A percentile compares a stretch with the other conserved stretches of the same genome.
Evolutionary conservation across 2,888 invertebrate genomes (phyloP).

Genomic region (Falcaria lacertinaria): DNA sequence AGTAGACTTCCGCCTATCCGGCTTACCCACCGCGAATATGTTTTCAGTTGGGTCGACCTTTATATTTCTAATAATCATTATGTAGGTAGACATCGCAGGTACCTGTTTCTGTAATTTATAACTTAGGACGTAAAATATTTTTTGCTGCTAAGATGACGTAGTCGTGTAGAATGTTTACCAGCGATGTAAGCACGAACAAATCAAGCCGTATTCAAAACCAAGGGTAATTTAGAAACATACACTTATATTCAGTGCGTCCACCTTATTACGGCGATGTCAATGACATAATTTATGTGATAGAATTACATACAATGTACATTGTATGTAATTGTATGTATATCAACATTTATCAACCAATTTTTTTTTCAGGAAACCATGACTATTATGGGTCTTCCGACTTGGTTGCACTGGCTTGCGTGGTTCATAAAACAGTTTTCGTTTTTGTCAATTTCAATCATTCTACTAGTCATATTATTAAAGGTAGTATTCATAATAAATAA

Average conservation of each 20-base stretch:
- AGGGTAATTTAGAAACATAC: too few relatives aligned
- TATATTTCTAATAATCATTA: neutral
- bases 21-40: neutral
- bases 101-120: neutral
- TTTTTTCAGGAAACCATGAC: conserved; percentile 90
- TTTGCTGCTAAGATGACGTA: too few relatives aligned
- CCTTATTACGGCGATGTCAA: too few relatives aligned
- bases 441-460: conserved; percentile 81
- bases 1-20: neutral
- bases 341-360: conserved; percentile 10
- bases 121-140: too few relatives aligned
- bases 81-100: too few relatives aligned
- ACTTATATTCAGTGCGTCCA: too few relatives aligned
- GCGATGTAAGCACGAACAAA: too few relatives aligned
- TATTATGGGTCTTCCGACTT: conserved; percentile 92
- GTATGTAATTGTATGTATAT: conserved; percentile 3
- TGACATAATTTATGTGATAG: too few relatives aligned
- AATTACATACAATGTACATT: too few relatives aligned
- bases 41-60: neutral
- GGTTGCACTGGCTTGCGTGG: conserved; percentile 94
- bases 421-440: conserved; percentile 88
- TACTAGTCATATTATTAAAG: conserved; percentile 82
- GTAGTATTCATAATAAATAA: conserved; percentile 33
- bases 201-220: too few relatives aligned
- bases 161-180: too few relatives aligned